Percentiles rank a stretch among this genome's conserved stretches.
Conservation (phyloP, 1,140 invertebrate genomes). For the Drosophila novamexicana region DNA sequence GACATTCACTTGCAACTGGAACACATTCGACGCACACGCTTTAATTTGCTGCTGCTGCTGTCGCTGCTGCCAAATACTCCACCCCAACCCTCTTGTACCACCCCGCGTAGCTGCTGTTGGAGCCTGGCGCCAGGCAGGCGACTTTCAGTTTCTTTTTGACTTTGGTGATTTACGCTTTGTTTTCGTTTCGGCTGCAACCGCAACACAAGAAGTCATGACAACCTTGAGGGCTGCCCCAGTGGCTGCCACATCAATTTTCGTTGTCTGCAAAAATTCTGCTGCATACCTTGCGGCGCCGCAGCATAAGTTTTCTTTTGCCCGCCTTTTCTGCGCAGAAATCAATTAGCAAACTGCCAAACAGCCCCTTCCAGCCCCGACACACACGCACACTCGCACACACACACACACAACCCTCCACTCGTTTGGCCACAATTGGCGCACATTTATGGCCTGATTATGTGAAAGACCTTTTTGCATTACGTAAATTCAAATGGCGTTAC, state of each 20-base stretch:
- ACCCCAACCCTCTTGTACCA: background rate
- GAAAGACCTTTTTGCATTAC: conserved; percentile 29
- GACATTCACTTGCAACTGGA: conserved; percentile 31
- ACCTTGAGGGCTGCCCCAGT: background rate
- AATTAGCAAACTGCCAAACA: conserved; percentile 24
- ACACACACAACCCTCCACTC: background rate
- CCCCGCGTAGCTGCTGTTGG: background rate
- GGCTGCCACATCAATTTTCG: conserved; percentile 35
- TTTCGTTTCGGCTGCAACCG: conserved; percentile 25
- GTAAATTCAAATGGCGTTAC: conserved; percentile 23
- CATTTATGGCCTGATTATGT: conserved; percentile 48
- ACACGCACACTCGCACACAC: background rate
- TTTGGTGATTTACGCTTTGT: conserved; percentile 40
- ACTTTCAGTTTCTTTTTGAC: conserved; percentile 25
- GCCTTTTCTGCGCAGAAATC: conserved; percentile 37
- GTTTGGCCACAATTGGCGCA: conserved; percentile 27
- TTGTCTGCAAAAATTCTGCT: conserved; percentile 18
- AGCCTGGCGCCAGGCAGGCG: conserved; percentile 23
- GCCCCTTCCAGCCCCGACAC: background rate
- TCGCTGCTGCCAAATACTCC: background rate
- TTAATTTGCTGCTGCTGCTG: background rate
- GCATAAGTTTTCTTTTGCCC: conserved; percentile 32
- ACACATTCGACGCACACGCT: conserved; percentile 4
- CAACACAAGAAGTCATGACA: conserved; percentile 16
- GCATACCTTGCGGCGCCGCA: conserved; percentile 44